Conservation (phyloP, 2,797 vertebrate species). For the Halcyon badia region DNA sequence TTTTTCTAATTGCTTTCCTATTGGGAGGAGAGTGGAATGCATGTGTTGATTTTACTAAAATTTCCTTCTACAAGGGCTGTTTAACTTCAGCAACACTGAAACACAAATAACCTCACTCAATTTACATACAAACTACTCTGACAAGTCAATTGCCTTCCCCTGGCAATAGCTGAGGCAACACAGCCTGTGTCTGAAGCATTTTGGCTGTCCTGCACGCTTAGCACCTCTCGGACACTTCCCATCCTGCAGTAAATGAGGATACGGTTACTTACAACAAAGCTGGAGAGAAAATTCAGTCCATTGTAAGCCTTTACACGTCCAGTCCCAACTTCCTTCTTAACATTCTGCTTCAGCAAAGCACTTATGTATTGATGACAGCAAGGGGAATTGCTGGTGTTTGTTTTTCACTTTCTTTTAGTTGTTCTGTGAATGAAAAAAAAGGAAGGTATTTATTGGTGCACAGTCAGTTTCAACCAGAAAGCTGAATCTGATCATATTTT, state of each 20-base stretch:
- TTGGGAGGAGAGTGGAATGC: neutral
- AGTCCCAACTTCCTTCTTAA: neutral
- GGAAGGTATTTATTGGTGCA: neutral
- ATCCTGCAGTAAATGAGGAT: neutral
- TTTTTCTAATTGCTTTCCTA: neutral
- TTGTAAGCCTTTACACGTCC: neutral
- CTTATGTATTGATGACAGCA: neutral
- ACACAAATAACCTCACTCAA: neutral
- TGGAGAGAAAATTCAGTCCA: neutral
- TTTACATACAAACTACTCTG: slow-evolving; percentile 1
- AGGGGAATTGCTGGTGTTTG: neutral
- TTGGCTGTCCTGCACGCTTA: neutral
- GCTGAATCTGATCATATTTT: neutral
- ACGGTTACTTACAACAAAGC: neutral
- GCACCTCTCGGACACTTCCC: neutral
- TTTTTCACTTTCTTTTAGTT: neutral
- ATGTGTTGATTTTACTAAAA: neutral
- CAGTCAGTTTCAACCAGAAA: neutral
- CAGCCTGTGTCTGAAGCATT: neutral
- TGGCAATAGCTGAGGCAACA: neutral
- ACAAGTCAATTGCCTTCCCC: neutral
- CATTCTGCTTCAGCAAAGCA: neutral
- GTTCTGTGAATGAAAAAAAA: neutral
- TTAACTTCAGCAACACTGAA: slow-evolving; percentile 10
- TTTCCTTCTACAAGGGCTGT: neutral